Evolutionary conservation across 2,113 vertebrate genomes (phyloP), one percentile per base, ranked within the genome.

Genomic region (Natator depressus): DNA sequence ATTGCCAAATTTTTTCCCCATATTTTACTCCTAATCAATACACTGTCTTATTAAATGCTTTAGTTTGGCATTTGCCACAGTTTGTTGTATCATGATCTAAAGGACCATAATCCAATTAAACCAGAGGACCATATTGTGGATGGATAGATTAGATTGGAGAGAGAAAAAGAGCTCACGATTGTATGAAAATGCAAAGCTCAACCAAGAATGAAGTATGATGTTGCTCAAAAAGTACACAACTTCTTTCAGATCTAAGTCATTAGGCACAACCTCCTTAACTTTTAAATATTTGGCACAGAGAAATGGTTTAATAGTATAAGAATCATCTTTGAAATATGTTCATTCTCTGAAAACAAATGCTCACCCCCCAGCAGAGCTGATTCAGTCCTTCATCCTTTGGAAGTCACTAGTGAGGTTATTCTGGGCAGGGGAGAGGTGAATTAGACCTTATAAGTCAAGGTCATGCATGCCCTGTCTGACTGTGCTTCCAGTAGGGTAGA

Each of bases 341-440:
- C 20, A 7, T 79, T 31, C 35, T 16, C 42, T 81, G 47, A 24
- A 50, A 57, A 65, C 27, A 49, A 38, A 72, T n/a, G 19, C n/a
- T 53, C 8, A 9, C 22, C 46, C 87, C 27, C 59, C 0, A 0
- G 27, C 69, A 10, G 57, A 24, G 42, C 50, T 47, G 47, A 69
- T 88, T 88, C 47, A 62, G 8, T 51, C 25, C 47, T 29, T 51
- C 84, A 69, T 88, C 16, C 20, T 72, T 51, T n/a, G 16, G 76
- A 92, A 22, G 6, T 87, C 51, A 24, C 0, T 1, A 19, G 8
- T 35, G 9, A 16, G 19, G 49, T 38, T 35, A 8, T 8, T 16
- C 25, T 24, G 2, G 0, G 0, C 11, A 1, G 54, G 17, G 2
- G 2, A 25, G 38, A 46, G 38, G 29, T 19, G 31, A 82, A 51